Evolutionary conservation across 2,888 invertebrate genomes (phyloP).

Genomic region (Hipparchia sbordonii): DNA sequence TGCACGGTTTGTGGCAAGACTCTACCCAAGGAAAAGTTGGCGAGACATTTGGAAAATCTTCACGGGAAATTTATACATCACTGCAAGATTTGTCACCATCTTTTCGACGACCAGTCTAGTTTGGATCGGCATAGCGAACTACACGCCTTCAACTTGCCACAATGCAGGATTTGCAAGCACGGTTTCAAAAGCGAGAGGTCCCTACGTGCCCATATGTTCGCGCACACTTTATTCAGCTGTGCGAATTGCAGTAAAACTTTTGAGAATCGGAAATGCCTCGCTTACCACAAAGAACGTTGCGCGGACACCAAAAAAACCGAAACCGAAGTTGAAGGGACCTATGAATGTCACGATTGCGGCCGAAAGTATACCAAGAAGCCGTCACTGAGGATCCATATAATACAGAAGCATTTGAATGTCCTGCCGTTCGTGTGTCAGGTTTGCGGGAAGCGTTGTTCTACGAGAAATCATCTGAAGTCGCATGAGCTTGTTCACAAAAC

Average conservation of each 20-base stretch:
- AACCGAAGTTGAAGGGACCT: constrained; percentile 39
- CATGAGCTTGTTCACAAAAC: constrained; percentile 60
- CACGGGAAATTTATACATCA: constrained; percentile 48
- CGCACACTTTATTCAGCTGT: constrained; percentile 64
- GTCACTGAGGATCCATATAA: constrained; percentile 64
- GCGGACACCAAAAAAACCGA: constrained; percentile 26
- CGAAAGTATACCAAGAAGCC: constrained; percentile 63
- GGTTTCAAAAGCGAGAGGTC: constrained; percentile 59
- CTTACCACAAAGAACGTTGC: constrained; percentile 59
- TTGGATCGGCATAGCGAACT: constrained; percentile 48
- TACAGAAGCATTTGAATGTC: constrained; percentile 68
- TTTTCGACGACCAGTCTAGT: constrained; percentile 47
- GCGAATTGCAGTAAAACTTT: constrained; percentile 55
- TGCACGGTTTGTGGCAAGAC: constrained; percentile 56
- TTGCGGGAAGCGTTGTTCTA: constrained; percentile 70
- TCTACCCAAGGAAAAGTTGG: constrained; percentile 51
- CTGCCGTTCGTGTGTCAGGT: constrained; percentile 61
- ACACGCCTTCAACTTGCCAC: constrained; percentile 47
- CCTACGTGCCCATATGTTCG: constrained; percentile 58
- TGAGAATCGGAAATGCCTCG: constrained; percentile 64
- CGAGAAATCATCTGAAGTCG: constrained; percentile 58
- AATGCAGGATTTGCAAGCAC: constrained; percentile 58
- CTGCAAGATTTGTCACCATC: constrained; percentile 56
- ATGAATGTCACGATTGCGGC: constrained; percentile 65
- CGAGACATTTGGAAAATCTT: constrained; percentile 50